Conservation (phyloP, 2,113 vertebrate genomes). For the Plestiodon gilberti region DNA sequence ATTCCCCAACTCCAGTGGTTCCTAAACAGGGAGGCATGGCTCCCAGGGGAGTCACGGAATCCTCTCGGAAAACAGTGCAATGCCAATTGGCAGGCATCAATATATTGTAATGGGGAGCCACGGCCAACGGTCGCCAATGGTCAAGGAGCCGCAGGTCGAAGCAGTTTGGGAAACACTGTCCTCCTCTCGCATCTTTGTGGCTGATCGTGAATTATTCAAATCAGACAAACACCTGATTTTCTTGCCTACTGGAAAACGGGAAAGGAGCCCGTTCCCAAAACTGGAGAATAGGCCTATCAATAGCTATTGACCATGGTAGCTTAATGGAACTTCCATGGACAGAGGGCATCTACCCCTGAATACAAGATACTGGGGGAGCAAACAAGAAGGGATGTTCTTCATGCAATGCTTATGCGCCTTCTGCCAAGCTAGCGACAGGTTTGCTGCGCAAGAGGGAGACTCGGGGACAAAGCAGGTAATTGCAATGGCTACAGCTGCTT, state of each 20-base stretch:
- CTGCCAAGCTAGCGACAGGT: too few species aligned
- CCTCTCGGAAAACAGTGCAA: too few species aligned
- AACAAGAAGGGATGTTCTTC: not conserved
- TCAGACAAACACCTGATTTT: not conserved
- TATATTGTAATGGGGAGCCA: too few species aligned
- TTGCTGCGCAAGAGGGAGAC: not conserved
- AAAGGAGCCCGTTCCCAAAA: not conserved
- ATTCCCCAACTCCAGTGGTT: too few species aligned
- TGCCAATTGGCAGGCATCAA: too few species aligned
- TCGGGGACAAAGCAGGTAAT: not conserved
- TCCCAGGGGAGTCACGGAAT: too few species aligned
- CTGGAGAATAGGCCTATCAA: not conserved
- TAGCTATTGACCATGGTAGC: too few species aligned
- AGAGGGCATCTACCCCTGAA: not conserved
- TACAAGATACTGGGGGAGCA: not conserved
- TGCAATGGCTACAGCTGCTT: conserved; percentile 1
- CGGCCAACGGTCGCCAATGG: too few species aligned
- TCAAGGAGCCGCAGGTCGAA: too few species aligned
- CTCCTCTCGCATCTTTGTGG: fast-evolving
- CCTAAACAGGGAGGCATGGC: too few species aligned
- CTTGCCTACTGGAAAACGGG: not conserved
- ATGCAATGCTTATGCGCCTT: not conserved
- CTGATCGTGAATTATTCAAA: not conserved
- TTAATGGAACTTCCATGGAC: not conserved
- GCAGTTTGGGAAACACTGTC: too few species aligned